phyloP scores from a whole-genome alignment of 2,888 invertebrate genomes.

The Diaphora mendica region DNA sequence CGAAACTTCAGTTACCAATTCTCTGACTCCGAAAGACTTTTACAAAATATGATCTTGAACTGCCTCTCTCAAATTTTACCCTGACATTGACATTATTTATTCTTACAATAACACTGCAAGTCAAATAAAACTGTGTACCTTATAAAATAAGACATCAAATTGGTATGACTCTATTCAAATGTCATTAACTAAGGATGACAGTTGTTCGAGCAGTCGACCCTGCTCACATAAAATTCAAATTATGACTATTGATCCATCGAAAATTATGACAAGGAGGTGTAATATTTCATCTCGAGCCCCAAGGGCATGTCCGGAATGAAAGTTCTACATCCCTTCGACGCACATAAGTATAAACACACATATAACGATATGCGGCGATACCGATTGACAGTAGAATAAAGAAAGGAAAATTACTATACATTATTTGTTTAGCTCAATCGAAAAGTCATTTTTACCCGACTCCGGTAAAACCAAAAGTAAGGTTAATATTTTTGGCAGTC shows the following conservation, averaged over 20 bases:
- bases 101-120: not conserved
- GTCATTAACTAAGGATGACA: not conserved
- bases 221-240: constrained; percentile 30
- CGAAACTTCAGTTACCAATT: too few relatives aligned
- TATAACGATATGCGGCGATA: not conserved
- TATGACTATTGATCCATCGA: constrained; percentile 30
- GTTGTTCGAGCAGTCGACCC: not conserved
- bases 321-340: constrained; percentile 22
- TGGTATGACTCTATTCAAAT: not conserved
- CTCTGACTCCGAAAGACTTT: not conserved
- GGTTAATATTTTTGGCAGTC: too few relatives aligned
- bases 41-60: not conserved
- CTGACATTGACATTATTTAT: not conserved
- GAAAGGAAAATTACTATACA: not conserved
- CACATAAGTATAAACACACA: not conserved
- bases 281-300: constrained; percentile 24
- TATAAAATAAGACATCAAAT: not conserved
- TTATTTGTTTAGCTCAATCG: not conserved
- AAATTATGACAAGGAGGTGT: constrained; percentile 17
- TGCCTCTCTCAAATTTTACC: not conserved
- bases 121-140: not conserved
- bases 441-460: too few relatives aligned
- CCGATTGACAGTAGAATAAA: not conserved
- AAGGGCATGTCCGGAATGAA: constrained; percentile 21
- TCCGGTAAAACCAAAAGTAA: too few relatives aligned